Conservation (phyloP, 2,113 vertebrate species). For the Panurus biarmicus region DNA sequence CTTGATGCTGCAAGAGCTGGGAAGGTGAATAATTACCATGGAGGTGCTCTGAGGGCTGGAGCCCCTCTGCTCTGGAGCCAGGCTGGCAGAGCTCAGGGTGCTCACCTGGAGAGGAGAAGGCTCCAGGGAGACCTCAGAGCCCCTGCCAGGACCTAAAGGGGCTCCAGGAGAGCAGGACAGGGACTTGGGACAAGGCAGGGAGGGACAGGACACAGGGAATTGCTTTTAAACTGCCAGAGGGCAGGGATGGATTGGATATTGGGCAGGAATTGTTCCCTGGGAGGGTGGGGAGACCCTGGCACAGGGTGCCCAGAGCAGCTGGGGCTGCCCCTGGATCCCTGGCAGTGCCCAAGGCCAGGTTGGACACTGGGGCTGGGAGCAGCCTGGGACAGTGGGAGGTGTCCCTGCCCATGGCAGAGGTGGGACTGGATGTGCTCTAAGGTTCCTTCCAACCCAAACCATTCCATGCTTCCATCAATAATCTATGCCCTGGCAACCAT, state of each 20-base stretch:
- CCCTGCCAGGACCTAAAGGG: background rate
- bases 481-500: background rate
- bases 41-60: background rate
- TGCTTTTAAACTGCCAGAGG: background rate
- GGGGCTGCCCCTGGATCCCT: background rate
- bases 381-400: rapidly evolving
- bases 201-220: background rate
- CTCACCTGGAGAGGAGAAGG: background rate
- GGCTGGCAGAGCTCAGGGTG: background rate
- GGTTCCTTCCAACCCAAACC: background rate
- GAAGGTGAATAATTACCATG: rapidly evolving
- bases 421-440: rapidly evolving
- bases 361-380: rapidly evolving
- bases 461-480: background rate
- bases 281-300: background rate
- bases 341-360: rapidly evolving
- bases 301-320: background rate
- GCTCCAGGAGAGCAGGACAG: background rate
- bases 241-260: background rate
- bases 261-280: rapidly evolving
- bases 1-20: background rate
- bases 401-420: background rate
- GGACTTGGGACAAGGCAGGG: background rate
- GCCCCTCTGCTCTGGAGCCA: background rate
- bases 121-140: background rate